phyloP scores from a whole-genome alignment of 2,888 invertebrate genomes.

The Sympetrum striolatum region DNA sequence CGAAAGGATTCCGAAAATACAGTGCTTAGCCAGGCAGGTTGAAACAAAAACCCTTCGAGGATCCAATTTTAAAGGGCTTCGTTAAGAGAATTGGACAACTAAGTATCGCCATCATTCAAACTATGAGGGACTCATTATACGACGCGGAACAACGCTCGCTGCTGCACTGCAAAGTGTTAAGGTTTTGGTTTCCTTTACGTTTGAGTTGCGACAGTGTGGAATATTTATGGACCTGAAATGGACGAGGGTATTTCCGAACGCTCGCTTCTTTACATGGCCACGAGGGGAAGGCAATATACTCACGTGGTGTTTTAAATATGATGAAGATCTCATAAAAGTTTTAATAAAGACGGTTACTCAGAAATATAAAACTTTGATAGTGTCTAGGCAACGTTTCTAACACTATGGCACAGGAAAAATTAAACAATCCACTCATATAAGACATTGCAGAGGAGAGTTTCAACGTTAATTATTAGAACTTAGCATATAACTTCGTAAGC shows the following conservation, averaged over 20 bases:
- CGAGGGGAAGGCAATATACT: too few species aligned
- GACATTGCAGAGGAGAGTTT: too few species aligned
- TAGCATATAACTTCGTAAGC: too few species aligned
- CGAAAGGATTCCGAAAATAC: neutral
- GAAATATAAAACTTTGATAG: too few species aligned
- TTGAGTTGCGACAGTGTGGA: neutral
- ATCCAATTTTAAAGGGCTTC: neutral
- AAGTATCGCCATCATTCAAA: neutral
- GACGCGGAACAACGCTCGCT: neutral
- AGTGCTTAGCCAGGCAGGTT: neutral
- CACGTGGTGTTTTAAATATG: too few species aligned
- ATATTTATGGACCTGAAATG: neutral
- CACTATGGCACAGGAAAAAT: too few species aligned
- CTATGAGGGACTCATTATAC: neutral
- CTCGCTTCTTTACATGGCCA: neutral
- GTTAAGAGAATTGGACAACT: neutral
- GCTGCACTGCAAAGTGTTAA: neutral
- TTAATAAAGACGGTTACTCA: too few species aligned
- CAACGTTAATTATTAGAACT: too few species aligned
- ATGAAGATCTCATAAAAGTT: too few species aligned
- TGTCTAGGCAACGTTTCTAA: too few species aligned
- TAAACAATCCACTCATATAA: too few species aligned
- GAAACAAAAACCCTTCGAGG: neutral
- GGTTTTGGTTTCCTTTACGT: neutral
- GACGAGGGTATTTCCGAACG: neutral